Evolutionary conservation across 2,888 invertebrate species (phyloP), one percentile per base, ranked within the genome.

Genomic region (Chymomyza fuscimana): DNA sequence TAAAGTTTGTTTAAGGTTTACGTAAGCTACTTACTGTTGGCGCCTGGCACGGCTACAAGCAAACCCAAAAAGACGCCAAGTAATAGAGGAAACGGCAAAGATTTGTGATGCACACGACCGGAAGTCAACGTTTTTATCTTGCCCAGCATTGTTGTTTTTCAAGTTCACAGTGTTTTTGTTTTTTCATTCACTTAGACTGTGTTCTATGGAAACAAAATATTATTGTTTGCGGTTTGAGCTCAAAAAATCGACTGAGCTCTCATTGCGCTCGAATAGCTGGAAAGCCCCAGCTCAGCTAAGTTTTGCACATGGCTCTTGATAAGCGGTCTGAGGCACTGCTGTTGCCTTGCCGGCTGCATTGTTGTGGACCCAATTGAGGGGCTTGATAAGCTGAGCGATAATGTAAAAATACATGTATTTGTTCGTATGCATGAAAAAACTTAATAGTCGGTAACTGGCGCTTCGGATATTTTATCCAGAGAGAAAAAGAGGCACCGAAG

Each of bases 121-220:
- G 90, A 90, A 87, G 78, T 83, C 80, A 75, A 74, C 59, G 74
- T 67, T 76, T 84, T 90, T 89, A 90, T 90, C 90, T 79, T 76
- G 63, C 71, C 67, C 67, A 71, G 73, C 79, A 81, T 83, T 79
- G 65, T 84, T 81, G 46, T 63, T 59, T 73, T 63, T 80, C 79
- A 79, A 79, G 79, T 79, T 79, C 79, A 78, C 71, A 71, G 50
- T 51, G 58, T 59, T 25, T 63, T 69, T 54, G 16, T 72, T 51
- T 29, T 29, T 19, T 58, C 56, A 15, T 71, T 67, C 60, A 61
- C 61, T 61, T 46, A 12, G 12, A 12, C 12, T 46, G 40, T 46
- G 40, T 46, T 12, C 12, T 46, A 15, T 46, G 40, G n/a, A 58
- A 50, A 32, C 25, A 10, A 16, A 59, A 54, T 12, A 19, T 5